phyloP scores from a whole-genome alignment of 2,888 invertebrate genomes.

The Coelopa pilipes region DNA sequence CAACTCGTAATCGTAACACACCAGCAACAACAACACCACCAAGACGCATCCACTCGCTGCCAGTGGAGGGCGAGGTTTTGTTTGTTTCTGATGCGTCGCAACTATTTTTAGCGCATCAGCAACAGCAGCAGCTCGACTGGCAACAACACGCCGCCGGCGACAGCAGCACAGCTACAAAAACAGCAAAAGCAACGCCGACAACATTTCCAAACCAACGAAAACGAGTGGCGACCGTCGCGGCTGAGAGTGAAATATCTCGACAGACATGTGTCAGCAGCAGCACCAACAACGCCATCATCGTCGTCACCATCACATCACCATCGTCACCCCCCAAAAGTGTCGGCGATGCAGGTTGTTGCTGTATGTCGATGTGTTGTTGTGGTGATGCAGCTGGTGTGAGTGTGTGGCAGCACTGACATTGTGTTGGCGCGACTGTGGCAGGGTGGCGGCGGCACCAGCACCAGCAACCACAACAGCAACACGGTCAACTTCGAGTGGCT shows the following conservation, averaged over 20 bases:
- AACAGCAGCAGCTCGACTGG: neutral
- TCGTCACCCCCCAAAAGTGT: neutral
- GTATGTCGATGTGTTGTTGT: neutral
- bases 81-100: slow-evolving; percentile 14
- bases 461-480: neutral
- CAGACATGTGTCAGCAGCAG: neutral
- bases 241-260: slow-evolving; percentile 1
- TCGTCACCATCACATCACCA: neutral
- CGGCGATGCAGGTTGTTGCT: neutral
- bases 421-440: slow-evolving; percentile 12
- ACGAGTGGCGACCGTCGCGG: neutral
- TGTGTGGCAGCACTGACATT: slow-evolving; percentile 23
- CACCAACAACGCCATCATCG: neutral
- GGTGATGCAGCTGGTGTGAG: neutral
- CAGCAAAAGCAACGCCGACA: neutral
- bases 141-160: no score
- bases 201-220: slow-evolving; percentile 15
- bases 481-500: slow-evolving; percentile 2
- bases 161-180: neutral
- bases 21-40: neutral
- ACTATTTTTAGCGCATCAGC: slow-evolving; percentile 23
- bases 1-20: no score
- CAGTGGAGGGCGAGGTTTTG: neutral
- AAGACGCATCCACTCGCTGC: neutral
- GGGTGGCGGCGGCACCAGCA: slow-evolving; percentile 8